These are phyloP conservation scores for Urocyon cinereoargenteus DNA, from an alignment of 2,797 vertebrate genomes.

Conservation along the genomic window DNA sequence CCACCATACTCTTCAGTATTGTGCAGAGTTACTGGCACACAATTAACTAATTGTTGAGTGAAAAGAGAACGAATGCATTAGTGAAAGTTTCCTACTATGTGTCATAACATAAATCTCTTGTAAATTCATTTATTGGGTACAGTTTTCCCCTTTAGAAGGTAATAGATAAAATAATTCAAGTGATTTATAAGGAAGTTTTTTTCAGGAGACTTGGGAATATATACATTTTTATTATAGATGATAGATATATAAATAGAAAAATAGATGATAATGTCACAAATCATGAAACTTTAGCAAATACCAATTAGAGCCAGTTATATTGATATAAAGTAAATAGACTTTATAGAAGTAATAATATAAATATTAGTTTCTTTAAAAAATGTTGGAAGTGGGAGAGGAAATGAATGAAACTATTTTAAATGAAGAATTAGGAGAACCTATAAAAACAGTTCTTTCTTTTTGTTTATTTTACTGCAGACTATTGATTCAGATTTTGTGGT, in stretches of 20 bases:
- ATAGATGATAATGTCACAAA: no score
- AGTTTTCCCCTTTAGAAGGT: neutral
- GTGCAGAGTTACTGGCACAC: neutral
- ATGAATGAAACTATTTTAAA: neutral
- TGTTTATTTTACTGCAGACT: neutral
- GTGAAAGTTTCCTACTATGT: neutral
- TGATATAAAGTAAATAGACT: neutral
- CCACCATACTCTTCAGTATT: neutral
- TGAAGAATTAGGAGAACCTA: neutral
- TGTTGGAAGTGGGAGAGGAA: slow-evolving; percentile 13
- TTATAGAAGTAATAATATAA: neutral
- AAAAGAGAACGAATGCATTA: neutral
- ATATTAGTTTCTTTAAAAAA: slow-evolving; percentile 20
- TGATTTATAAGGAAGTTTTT: neutral
- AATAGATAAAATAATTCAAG: neutral
- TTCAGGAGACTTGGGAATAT: neutral
- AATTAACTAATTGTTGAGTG: neutral
- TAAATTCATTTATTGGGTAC: neutral
- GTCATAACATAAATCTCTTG: neutral
- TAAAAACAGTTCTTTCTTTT: neutral
- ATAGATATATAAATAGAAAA: no score
- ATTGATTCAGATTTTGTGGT: neutral
- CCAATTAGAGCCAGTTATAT: neutral
- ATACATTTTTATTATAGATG: neutral
- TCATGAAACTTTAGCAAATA: no score